Conservation (phyloP, 1,140 invertebrate genomes). For the Limonius californicus region DNA sequence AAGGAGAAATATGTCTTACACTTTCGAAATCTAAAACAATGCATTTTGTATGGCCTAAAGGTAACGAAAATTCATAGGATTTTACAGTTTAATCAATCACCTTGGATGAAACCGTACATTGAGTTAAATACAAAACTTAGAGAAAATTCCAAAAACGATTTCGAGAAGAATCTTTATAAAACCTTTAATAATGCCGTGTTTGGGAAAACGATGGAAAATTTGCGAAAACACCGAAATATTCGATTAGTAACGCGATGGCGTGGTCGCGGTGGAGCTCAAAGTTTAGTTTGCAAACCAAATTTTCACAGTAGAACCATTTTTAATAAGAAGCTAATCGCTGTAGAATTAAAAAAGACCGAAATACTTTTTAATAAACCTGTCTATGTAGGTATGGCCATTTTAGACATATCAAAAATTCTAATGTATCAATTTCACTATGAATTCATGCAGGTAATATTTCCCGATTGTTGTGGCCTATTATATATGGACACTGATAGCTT, state of each 20-base stretch:
- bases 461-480: slow-evolving; percentile 32
- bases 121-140: slow-evolving; percentile 43
- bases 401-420: slow-evolving; percentile 39
- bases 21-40: slow-evolving; percentile 51
- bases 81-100: slow-evolving; percentile 51
- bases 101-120: slow-evolving; percentile 49
- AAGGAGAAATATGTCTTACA: slow-evolving; percentile 48
- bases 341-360: slow-evolving; percentile 38
- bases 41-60: slow-evolving; percentile 47
- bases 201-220: slow-evolving; percentile 30
- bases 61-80: slow-evolving; percentile 51
- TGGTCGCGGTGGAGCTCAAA: slow-evolving; percentile 24
- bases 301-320: slow-evolving; percentile 40
- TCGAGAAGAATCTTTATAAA: slow-evolving; percentile 54
- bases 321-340: slow-evolving; percentile 39
- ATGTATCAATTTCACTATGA: slow-evolving; percentile 42
- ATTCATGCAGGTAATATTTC: slow-evolving; percentile 30
- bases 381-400: slow-evolving; percentile 35
- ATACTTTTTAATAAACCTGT: slow-evolving; percentile 43
- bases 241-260: slow-evolving; percentile 35
- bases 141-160: slow-evolving; percentile 44
- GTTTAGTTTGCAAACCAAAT: slow-evolving; percentile 37
- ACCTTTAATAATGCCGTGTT: slow-evolving; percentile 36
- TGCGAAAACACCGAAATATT: slow-evolving; percentile 28
- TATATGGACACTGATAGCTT: slow-evolving; percentile 48